Percentiles rank a stretch among this genome's conserved stretches.
These are phyloP conservation scores for Takifugu flavidus DNA, from an alignment of 2,113 vertebrate genomes.

Conservation along the genomic window DNA sequence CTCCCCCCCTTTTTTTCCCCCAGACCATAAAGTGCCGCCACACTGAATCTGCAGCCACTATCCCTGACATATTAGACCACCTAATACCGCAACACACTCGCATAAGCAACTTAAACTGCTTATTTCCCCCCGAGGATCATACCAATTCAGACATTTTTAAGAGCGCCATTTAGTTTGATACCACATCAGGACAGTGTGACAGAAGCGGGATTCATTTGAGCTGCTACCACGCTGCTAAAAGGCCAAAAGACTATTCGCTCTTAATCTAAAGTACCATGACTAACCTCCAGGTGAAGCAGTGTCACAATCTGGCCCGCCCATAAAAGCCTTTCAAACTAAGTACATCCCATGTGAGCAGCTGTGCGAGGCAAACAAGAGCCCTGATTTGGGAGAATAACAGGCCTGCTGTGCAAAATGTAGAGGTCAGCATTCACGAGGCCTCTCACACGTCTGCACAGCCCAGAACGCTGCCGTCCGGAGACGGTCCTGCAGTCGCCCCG, in stretches of 20 bases:
- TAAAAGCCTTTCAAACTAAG: constrained; percentile 60
- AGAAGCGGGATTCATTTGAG: constrained; percentile 14
- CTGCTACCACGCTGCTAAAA: constrained; percentile 24
- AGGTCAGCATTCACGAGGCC: constrained; percentile 1
- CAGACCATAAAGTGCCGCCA: constrained; percentile 37
- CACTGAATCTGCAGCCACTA: constrained; percentile 26
- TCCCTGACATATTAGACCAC: constrained; percentile 44
- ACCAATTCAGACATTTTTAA: background rate
- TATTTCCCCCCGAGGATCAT: constrained; percentile 34
- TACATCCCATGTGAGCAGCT: constrained; percentile 54
- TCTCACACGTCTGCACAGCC: background rate
- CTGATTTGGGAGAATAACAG: constrained; percentile 25
- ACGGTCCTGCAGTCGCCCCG: background rate
- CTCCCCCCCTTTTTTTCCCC: constrained; percentile 8
- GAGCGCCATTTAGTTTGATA: constrained; percentile 29
- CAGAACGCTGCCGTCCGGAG: background rate
- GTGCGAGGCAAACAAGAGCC: constrained; percentile 33
- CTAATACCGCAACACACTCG: constrained; percentile 46
- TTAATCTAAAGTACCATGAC: constrained; percentile 41
- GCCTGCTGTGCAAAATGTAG: constrained; percentile 20
- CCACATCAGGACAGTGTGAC: constrained; percentile 15
- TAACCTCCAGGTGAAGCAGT: constrained; percentile 51
- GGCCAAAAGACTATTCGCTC: constrained; percentile 9
- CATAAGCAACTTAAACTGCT: constrained; percentile 56
- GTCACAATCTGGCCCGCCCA: constrained; percentile 23